These are phyloP conservation scores for Tanytarsus gracilentus DNA, from an alignment of 2,888 invertebrate species.

Conservation along the genomic window DNA sequence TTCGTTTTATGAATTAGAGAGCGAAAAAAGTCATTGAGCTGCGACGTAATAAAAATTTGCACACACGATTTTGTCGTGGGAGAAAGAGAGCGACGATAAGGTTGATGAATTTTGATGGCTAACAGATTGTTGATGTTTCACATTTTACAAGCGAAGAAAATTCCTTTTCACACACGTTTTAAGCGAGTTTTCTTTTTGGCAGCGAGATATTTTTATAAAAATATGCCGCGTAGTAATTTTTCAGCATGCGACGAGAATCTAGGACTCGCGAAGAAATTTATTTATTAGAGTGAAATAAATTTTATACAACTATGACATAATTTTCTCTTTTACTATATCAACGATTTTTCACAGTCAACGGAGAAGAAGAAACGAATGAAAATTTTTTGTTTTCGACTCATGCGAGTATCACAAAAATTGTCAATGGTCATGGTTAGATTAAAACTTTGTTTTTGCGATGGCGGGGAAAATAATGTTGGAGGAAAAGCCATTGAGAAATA, in stretches of 20 bases:
- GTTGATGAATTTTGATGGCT: slow-evolving; percentile 16
- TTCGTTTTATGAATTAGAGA: background rate
- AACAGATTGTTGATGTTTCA: slow-evolving; percentile 9
- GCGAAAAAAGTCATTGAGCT: background rate
- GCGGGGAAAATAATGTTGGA: background rate
- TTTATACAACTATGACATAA: no score
- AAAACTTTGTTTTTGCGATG: background rate
- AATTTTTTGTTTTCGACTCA: background rate
- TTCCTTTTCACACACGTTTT: no score
- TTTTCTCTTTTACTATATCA: no score
- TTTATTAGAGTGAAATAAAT: no score
- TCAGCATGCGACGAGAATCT: no score
- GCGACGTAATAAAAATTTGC: background rate
- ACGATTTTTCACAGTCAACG: background rate
- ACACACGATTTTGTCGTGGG: slow-evolving; percentile 4
- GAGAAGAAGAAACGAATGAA: background rate
- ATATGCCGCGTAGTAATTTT: no score
- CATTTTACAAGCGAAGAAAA: background rate
- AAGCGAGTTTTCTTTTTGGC: no score
- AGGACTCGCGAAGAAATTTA: no score
- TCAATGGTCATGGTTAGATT: slow-evolving; percentile 22
- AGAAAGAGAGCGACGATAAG: background rate
- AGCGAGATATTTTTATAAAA: no score
- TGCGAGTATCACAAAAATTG: slow-evolving; percentile 9
- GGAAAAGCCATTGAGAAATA: no score